Percentiles rank a stretch among this genome's conserved stretches.
phyloP scores from a whole-genome alignment of 2,113 vertebrate genomes.

The Rhagologus leucostigma region DNA sequence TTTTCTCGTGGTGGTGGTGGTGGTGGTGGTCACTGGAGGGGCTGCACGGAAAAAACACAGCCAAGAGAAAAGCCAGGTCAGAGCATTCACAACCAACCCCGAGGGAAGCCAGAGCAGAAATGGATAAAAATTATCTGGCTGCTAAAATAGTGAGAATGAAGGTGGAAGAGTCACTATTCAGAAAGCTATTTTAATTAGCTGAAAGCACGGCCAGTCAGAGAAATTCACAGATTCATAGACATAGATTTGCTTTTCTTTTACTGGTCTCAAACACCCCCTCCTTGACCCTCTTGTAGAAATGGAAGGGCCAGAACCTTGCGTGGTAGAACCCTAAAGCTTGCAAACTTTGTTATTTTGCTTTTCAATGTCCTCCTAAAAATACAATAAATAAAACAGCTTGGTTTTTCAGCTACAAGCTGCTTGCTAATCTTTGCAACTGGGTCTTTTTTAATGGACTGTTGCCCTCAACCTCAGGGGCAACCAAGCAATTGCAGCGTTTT shows the following conservation, averaged over 20 bases:
- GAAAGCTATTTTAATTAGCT: neutral
- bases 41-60: neutral
- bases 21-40: neutral
- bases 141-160: neutral
- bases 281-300: neutral
- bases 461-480: neutral
- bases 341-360: neutral
- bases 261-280: neutral
- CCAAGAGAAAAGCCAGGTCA: neutral
- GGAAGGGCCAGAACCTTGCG: neutral
- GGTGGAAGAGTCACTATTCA: neutral
- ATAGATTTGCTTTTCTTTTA: too few species aligned
- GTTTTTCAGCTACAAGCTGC: neutral
- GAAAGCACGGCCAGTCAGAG: neutral
- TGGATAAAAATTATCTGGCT: neutral
- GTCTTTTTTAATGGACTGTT: neutral
- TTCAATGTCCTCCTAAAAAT: neutral
- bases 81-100: neutral
- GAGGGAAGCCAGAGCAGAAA: neutral
- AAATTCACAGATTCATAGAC: neutral
- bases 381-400: fast-evolving
- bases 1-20: neutral
- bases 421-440: neutral
- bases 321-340: neutral
- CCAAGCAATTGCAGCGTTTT: neutral